Percentiles rank a stretch among this genome's conserved stretches.
Evolutionary conservation across 2,113 vertebrate genomes (phyloP).

Genomic region (Scalopus aquaticus): DNA sequence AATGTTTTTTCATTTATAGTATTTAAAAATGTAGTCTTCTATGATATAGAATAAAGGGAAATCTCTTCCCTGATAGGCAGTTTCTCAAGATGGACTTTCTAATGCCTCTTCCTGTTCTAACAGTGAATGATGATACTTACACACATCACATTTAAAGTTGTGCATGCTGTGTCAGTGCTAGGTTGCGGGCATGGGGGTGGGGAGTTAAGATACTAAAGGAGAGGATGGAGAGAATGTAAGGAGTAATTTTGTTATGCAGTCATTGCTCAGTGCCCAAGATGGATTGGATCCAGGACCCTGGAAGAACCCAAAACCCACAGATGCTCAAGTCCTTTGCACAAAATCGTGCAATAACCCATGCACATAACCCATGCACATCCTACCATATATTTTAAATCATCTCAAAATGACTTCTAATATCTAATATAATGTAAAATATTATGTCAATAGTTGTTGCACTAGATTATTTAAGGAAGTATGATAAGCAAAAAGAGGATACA

Average conservation of each 20-base stretch:
- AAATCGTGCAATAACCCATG: neutral
- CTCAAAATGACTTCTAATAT: neutral
- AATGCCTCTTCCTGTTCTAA: neutral
- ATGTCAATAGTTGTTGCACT: neutral
- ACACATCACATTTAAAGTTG: neutral
- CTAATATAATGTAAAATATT: neutral
- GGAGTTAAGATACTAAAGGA: neutral
- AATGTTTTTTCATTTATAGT: conserved; percentile 32
- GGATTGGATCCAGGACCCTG: neutral
- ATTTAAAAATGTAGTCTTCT: conserved; percentile 24
- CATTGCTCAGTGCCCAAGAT: too few species aligned
- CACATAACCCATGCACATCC: neutral
- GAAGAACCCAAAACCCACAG: neutral
- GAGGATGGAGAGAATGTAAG: neutral
- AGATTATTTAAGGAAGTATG: neutral
- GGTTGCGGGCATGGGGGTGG: neutral
- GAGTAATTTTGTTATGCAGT: neutral
- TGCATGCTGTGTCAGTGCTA: neutral
- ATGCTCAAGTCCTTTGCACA: neutral
- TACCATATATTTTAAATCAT: neutral
- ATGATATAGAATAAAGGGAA: neutral
- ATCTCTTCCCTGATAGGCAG: neutral
- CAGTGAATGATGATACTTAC: neutral
- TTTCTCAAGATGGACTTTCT: neutral
- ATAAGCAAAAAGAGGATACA: neutral